Conservation (phyloP, 2,113 vertebrate genomes). For the Spermophilus dauricus region DNA sequence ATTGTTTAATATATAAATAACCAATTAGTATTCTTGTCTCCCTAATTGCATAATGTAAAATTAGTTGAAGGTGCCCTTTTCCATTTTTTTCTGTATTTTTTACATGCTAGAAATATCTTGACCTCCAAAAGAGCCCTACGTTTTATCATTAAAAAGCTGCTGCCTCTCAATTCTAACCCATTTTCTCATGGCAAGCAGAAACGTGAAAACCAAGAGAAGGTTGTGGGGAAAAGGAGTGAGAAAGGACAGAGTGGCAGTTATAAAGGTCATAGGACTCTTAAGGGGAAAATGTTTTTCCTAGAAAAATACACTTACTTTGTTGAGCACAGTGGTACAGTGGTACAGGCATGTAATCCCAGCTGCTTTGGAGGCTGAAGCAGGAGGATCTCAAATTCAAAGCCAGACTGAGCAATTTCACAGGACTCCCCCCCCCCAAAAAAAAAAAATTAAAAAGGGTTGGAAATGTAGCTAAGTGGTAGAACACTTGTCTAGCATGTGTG, state of each 20-base stretch:
- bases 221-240: neutral
- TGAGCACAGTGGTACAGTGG: neutral
- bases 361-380: neutral
- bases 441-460: neutral
- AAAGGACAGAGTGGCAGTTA: neutral
- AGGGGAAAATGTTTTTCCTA: constrained; percentile 15
- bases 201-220: neutral
- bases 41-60: neutral
- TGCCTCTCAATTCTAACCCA: neutral
- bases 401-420: neutral
- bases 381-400: neutral
- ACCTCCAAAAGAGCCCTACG: neutral
- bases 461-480: neutral
- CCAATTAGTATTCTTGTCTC: constrained; percentile 31
- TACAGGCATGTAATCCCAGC: neutral
- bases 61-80: constrained; percentile 37
- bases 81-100: neutral
- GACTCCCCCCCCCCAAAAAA: neutral
- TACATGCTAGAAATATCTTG: neutral
- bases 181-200: neutral
- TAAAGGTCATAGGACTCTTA: neutral
- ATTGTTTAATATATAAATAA: constrained; percentile 31
- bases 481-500: neutral
- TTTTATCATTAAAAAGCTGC: neutral
- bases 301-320: neutral